phyloP scores from a whole-genome alignment of 2,888 invertebrate genomes.

The Melanostoma scalare region DNA sequence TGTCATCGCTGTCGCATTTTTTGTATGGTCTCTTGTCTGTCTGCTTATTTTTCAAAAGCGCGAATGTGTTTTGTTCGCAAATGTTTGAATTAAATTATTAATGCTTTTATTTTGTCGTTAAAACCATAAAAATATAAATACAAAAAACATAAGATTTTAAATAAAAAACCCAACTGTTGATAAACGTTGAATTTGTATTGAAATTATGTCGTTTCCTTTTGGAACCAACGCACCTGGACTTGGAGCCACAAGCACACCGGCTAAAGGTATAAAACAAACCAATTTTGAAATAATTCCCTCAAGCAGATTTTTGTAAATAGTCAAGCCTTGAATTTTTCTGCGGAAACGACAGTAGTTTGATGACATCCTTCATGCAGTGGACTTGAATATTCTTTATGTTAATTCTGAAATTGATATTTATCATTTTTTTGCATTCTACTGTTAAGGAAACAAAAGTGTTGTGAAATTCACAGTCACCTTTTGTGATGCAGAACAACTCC shows the following conservation, averaged over 20 bases:
- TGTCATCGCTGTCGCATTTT: too few species aligned
- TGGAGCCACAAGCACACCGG: conserved; percentile 83
- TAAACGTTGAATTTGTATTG: neutral
- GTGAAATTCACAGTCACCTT: conserved; percentile 68
- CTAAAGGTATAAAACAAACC: conserved; percentile 83
- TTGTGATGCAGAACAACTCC: conserved; percentile 75
- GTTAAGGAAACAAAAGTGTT: neutral
- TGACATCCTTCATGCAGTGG: conserved; percentile 73
- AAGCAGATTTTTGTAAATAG: conserved; percentile 75
- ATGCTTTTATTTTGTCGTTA: neutral
- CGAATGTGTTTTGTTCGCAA: conserved; percentile 18
- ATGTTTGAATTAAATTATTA: conserved; percentile 23
- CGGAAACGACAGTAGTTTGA: conserved; percentile 72
- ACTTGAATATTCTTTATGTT: conserved; percentile 74
- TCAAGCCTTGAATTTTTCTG: conserved; percentile 51
- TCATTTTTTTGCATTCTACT: neutral
- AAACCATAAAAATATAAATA: conserved; percentile 13
- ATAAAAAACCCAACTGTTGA: neutral
- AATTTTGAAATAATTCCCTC: neutral
- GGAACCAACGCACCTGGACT: conserved; percentile 81
- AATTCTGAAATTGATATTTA: conserved; percentile 66
- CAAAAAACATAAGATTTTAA: neutral
- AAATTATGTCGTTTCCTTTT: conserved; percentile 80
- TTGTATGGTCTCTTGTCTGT: too few species aligned
- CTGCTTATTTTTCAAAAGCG: conserved; percentile 14